Evolutionary conservation across 2,888 invertebrate genomes (phyloP).

Genomic region (Drymonia ruficornis): DNA sequence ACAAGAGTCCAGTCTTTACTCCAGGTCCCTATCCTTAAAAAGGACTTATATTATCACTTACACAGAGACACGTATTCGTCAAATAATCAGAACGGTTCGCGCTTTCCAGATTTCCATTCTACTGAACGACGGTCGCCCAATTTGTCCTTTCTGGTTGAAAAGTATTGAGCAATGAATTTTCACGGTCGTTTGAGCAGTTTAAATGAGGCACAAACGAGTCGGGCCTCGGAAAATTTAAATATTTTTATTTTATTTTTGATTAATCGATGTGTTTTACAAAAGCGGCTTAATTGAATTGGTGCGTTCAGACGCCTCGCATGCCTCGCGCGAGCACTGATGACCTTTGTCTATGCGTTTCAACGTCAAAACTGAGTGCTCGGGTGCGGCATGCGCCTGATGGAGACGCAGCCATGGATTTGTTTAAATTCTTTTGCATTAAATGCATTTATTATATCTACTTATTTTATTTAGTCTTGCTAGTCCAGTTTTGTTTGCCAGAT

Average conservation of each 20-base stretch:
- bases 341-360: too few relatives aligned
- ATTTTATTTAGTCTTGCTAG: too few relatives aligned
- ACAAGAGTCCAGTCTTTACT: too few relatives aligned
- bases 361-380: too few relatives aligned
- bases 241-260: constrained; percentile 24
- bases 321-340: too few relatives aligned
- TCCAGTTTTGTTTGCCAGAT: too few relatives aligned
- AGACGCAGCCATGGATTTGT: too few relatives aligned
- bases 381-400: too few relatives aligned
- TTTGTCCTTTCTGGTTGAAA: constrained; percentile 45
- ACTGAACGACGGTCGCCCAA: constrained; percentile 21
- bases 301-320: too few relatives aligned
- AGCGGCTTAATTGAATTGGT: background rate
- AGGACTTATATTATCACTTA: background rate
- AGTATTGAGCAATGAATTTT: constrained; percentile 44
- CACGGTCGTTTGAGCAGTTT: constrained; percentile 41
- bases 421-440: too few relatives aligned
- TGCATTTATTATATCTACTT: too few relatives aligned
- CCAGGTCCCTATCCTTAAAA: too few relatives aligned
- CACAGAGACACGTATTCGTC: background rate
- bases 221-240: constrained; percentile 28
- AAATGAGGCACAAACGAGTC: constrained; percentile 38
- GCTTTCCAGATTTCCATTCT: constrained; percentile 24
- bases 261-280: background rate
- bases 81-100: constrained; percentile 11